Conservation (phyloP, 2,797 vertebrate genomes). For the Premnoplex brunnescens region DNA sequence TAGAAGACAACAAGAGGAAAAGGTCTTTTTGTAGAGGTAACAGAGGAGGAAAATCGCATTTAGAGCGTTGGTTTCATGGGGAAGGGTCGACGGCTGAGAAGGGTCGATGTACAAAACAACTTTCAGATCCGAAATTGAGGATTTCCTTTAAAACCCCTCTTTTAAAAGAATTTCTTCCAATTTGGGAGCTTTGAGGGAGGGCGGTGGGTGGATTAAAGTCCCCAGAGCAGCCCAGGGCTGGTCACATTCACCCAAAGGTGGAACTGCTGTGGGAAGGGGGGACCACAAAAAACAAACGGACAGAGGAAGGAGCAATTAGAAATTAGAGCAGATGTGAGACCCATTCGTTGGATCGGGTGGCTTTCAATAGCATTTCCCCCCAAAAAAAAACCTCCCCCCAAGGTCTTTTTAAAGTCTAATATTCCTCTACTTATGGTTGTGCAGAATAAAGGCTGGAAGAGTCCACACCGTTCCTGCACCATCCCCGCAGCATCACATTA, state of each 20-base stretch:
- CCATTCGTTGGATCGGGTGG: neutral
- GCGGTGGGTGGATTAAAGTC: neutral
- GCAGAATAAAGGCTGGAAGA: neutral
- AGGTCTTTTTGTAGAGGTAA: neutral
- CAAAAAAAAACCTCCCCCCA: rapidly evolving
- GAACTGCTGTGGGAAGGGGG: neutral
- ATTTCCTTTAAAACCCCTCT: neutral
- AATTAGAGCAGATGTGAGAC: neutral
- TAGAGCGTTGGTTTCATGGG: neutral
- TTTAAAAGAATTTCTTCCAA: rapidly evolving
- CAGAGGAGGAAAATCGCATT: neutral
- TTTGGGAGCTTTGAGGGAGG: neutral
- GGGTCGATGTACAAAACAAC: neutral
- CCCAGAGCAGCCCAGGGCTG: neutral
- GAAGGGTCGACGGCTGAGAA: neutral
- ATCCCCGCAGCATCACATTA: neutral
- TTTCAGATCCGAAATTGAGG: neutral
- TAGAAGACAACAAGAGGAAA: neutral
- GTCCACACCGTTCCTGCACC: neutral
- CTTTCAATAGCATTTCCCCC: rapidly evolving
- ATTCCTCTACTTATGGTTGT: neutral
- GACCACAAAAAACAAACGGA: neutral
- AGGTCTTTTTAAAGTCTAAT: neutral
- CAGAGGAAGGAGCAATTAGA: neutral
- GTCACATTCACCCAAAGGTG: neutral